These are phyloP conservation scores for Prionailurus bengalensis DNA, from an alignment of 2,113 vertebrate genomes.

Conservation along the genomic window DNA sequence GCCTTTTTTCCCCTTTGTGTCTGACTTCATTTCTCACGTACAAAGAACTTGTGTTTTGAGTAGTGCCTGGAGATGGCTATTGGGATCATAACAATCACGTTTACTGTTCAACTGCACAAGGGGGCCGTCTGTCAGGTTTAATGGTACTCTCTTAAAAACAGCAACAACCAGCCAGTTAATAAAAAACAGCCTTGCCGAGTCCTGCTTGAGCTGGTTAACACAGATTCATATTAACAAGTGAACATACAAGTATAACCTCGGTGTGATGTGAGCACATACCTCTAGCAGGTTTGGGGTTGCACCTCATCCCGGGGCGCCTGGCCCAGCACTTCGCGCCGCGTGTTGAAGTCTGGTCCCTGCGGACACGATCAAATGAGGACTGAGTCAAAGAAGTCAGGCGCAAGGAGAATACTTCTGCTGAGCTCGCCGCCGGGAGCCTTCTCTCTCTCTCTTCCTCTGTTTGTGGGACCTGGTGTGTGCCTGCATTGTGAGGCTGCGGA, in stretches of 20 bases:
- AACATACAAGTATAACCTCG: background rate
- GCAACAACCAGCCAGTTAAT: constrained; percentile 39
- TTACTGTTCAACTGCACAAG: constrained; percentile 57
- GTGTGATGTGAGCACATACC: background rate
- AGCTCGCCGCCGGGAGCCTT: background rate
- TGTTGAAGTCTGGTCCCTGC: background rate
- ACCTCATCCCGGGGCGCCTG: background rate
- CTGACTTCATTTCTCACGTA: constrained; percentile 61
- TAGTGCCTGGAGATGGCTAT: constrained; percentile 48
- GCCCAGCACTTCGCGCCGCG: background rate
- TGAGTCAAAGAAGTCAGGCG: background rate
- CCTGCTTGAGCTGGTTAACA: background rate
- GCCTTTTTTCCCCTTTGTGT: constrained; percentile 67
- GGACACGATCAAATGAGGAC: background rate
- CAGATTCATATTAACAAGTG: background rate
- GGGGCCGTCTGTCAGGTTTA: constrained; percentile 52
- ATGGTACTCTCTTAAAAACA: constrained; percentile 50
- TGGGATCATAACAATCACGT: constrained; percentile 29
- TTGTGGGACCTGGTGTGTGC: background rate
- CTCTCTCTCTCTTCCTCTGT: background rate
- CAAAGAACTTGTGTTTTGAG: constrained; percentile 70
- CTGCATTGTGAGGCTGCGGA: background rate
- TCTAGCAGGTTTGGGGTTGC: background rate
- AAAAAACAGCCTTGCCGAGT: constrained; percentile 24
- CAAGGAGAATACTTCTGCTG: background rate